Conservation (phyloP, 1,140 invertebrate genomes). For the Scaptomyza hsui region DNA sequence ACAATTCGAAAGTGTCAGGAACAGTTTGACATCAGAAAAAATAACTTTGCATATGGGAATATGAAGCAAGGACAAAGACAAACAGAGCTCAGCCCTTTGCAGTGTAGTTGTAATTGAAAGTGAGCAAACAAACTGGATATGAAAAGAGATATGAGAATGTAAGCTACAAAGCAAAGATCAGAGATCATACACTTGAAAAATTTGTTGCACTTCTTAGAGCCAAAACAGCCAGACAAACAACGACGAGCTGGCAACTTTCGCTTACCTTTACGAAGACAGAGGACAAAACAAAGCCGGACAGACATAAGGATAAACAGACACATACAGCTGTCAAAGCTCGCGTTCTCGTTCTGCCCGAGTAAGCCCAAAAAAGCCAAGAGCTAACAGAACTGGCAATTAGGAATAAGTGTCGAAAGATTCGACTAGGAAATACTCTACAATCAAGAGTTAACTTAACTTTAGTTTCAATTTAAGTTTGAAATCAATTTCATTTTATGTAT, state of each 20-base stretch:
- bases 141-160: neutral
- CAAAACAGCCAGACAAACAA: neutral
- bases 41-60: neutral
- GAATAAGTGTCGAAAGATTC: neutral
- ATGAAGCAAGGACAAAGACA: conserved; percentile 6
- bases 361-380: conserved; percentile 47
- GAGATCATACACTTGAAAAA: neutral
- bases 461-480: too few species aligned
- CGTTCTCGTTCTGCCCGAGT: conserved; percentile 4
- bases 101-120: conserved; percentile 15
- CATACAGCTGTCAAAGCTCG: neutral
- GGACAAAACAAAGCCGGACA: conserved; percentile 9
- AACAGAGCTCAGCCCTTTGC: conserved; percentile 1
- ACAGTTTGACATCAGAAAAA: conserved; percentile 5
- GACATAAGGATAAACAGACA: conserved; percentile 12
- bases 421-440: conserved; percentile 3
- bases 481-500: too few species aligned
- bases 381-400: conserved; percentile 18
- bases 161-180: conserved; percentile 2
- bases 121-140: conserved; percentile 17
- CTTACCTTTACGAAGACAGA: conserved; percentile 5
- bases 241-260: conserved; percentile 9
- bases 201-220: neutral
- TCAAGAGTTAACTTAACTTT: neutral
- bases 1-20: conserved; percentile 38